Base-by-base conservation (phyloP, 1,140 invertebrate genomes). In the Drosophila mojavensis region DNA sequence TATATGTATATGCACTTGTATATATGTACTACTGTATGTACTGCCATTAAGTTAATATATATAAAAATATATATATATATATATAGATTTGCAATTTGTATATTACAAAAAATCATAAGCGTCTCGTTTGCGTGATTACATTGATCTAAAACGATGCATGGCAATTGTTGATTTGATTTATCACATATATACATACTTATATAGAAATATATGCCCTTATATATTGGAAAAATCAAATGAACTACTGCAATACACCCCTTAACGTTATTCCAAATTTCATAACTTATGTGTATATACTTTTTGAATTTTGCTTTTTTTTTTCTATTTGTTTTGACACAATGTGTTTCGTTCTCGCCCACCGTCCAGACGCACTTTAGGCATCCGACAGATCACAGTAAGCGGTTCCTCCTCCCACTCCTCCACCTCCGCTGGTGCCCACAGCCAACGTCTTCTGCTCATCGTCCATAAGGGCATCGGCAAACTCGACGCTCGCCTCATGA, bases 371-470 rank as follows among this genome's bases (percentile, higher is more conserved):
- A 9, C 7, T 70, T 74, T 90, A 91, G 66, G 89, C 89, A 81
- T 91, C 90, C 50, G 86, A 90, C 58, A 91, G 71, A 91, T 91
- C 90, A 84, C 89, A 86, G 70, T 85, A 79, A 28, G 72, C 76
- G 43, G 63, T 9, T 17, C n/a, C n/a, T 15, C 15, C 43, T 15
- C n/a, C 43, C 9, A 4, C 43, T 15, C 43, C 43, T 39, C 36
- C 36, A 39, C 36, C 10, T 11, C 36, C 55, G n/a, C 72, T 69
- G 59, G 50, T 70, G 68, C 68, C 66, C 15, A 56, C 72, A 47
- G 69, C 56, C 51, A 59, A 65, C 30, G 71, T 62, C 70, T 85
- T 81, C 56, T 81, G 90, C 56, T 88, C 84, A 33, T 91, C 90
- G 15, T 90, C 90, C 74, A 90, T 78, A 0, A 91, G 74, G 0